Percentiles rank a stretch among this genome's conserved stretches.
Conservation (phyloP, 2,113 vertebrate species). For the Cryptoleucopteryx plumbea region DNA sequence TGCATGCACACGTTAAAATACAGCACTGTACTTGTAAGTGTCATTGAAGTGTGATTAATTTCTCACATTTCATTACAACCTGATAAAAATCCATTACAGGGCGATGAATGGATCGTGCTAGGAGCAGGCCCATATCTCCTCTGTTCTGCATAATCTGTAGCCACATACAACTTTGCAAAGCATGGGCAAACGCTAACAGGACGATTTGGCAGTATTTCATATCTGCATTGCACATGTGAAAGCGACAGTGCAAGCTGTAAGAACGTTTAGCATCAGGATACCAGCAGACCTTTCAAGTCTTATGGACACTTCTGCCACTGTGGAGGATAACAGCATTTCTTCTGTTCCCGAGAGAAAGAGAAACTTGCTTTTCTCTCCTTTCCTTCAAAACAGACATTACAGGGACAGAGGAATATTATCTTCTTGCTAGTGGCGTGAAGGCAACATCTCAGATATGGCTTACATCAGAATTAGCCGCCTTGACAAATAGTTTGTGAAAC, state of each 20-base stretch:
- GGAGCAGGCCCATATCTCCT: background rate
- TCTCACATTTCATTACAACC: slow-evolving; percentile 8
- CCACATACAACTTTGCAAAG: background rate
- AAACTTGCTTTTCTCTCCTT: background rate
- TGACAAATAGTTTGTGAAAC: background rate
- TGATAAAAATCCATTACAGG: background rate
- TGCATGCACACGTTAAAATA: background rate
- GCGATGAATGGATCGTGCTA: background rate
- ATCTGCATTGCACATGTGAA: background rate
- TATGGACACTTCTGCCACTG: background rate
- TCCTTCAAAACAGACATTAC: background rate
- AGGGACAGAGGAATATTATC: background rate
- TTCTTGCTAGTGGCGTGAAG: background rate
- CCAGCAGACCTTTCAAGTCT: background rate
- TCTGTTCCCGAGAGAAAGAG: background rate
- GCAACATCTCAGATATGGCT: background rate
- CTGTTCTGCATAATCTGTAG: background rate
- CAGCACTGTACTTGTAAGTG: background rate
- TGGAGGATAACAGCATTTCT: background rate
- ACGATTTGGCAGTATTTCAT: background rate
- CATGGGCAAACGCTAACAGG: background rate
- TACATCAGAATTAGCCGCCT: background rate
- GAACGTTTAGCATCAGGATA: background rate
- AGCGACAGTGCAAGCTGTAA: background rate
- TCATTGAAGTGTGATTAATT: slow-evolving; percentile 22